A percentile compares a stretch with the other conserved stretches of the same genome.
These are phyloP conservation scores for Diuraphis noxia DNA, from an alignment of 1,140 invertebrate genomes.

Conservation along the genomic window DNA sequence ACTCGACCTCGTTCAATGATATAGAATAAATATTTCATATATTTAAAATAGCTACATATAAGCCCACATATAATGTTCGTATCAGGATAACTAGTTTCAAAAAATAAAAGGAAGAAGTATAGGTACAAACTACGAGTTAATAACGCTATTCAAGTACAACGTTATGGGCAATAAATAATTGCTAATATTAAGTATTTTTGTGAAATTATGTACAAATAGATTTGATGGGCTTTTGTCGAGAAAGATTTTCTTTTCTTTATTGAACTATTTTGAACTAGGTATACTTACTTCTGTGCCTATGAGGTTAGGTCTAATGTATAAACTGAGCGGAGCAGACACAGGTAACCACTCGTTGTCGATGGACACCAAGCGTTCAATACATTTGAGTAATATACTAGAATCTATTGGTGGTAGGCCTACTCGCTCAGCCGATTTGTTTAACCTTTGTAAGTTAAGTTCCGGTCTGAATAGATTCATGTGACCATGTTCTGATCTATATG, in stretches of 20 bases:
- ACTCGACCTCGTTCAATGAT: not conserved
- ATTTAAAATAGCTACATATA: not conserved
- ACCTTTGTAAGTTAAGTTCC: slow-evolving; percentile 91
- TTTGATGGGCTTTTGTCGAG: not conserved
- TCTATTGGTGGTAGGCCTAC: slow-evolving; percentile 91
- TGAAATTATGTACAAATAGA: not conserved
- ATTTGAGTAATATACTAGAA: slow-evolving; percentile 82
- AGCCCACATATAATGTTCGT: not conserved
- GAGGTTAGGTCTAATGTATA: slow-evolving; percentile 95
- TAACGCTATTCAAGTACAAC: not conserved
- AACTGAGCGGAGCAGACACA: slow-evolving; percentile 79
- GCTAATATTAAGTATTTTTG: not conserved
- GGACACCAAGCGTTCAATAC: slow-evolving; percentile 81
- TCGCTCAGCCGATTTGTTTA: slow-evolving; percentile 82
- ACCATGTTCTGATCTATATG: slow-evolving; percentile 90
- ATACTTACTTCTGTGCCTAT: slow-evolving; percentile 96
- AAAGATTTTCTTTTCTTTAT: not conserved
- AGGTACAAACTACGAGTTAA: not conserved
- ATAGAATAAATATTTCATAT: not conserved
- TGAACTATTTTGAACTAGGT: not conserved
- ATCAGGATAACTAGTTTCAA: not conserved
- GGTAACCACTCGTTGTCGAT: slow-evolving; percentile 99
- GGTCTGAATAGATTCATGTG: slow-evolving; percentile 94
- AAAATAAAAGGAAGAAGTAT: not conserved
- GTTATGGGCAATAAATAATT: not conserved